Base-by-base conservation (phyloP, 2,888 invertebrate genomes). In the Escarpia spicata region DNA sequence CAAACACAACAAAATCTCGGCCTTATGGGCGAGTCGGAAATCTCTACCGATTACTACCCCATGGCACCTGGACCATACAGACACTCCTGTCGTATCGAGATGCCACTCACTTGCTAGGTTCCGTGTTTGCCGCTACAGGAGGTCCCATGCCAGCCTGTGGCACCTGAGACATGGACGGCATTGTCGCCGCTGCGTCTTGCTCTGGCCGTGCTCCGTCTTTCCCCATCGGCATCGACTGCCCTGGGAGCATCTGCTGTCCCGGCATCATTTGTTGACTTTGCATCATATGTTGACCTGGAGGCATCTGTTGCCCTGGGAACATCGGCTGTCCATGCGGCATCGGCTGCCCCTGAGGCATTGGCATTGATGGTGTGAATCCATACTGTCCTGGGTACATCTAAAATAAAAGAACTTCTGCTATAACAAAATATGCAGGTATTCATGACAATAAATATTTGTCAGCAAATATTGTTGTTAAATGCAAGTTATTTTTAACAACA, bases 91-190 rank as follows among this genome's bases (percentile, higher is more conserved):
- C 26, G 75, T 75, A 75, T n/a, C 19, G 75, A 75, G n/a, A 19
- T n/a, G n/a, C 26, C 75, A 75, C 75, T 75, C 75, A 75, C 75
- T 75, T 75, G 75, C 75, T 75, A 26, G 75, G 75, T 75, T 75
- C 75, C 6, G 26, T 26, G 75, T 26, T 26, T 3, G 26, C 75
- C 26, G 19, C 19, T 75, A 75, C 75, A 26, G 75, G 75, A 4
- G 75, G 75, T 0, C 19, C 75, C 75, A 75, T 75, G 26, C 75
- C 75, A 26, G 6, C n/a, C 19, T 19, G 75, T 6, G 19, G 26
- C 26, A 3, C 4, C n/a, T 75, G 75, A 3, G 75, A 75, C 8
- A 52, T 52, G 9, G 52, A 9, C 4, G 26, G 26, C 75, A 26
- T 26, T 19, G 75, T 4, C 26, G 26, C 75, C 4, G 26, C 19